Evolutionary conservation across 2,888 invertebrate genomes (phyloP).

Genomic region (Thera britannica): DNA sequence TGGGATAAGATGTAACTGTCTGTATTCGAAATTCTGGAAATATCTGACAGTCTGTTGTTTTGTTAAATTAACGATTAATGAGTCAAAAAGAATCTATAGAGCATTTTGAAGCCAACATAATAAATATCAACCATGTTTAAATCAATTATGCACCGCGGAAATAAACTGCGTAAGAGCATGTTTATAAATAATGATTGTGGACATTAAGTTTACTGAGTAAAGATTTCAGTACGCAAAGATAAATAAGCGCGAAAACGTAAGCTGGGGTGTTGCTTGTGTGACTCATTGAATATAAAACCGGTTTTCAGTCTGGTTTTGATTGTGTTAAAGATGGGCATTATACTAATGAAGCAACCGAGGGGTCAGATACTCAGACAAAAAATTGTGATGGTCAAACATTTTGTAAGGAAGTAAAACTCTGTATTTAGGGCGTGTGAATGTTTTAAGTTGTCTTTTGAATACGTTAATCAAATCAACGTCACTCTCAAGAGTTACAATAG

Average conservation of each 20-base stretch:
- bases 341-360: conserved; percentile 56
- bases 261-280: conserved; percentile 47
- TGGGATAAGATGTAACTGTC: background rate
- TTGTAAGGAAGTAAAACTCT: conserved; percentile 15
- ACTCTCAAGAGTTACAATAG: conserved; percentile 49
- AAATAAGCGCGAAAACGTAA: conserved; percentile 34
- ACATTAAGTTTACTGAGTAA: conserved; percentile 10
- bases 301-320: conserved; percentile 65
- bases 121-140: conserved; percentile 1
- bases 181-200: conserved; percentile 14
- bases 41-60: background rate
- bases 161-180: background rate
- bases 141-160: conserved; percentile 9
- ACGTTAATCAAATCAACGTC: conserved; percentile 36
- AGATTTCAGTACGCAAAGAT: conserved; percentile 18
- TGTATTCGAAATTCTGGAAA: background rate
- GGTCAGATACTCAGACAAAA: conserved; percentile 49
- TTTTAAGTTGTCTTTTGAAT: conserved; percentile 32
- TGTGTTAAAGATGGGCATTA: conserved; percentile 60
- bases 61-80: background rate
- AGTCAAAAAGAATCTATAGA: background rate
- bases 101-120: background rate
- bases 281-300: conserved; percentile 60
- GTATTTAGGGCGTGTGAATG: conserved; percentile 46
- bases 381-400: conserved; percentile 30